Evolutionary conservation across 2,113 vertebrate species (phyloP), one percentile per base, ranked within the genome.

Genomic region (Osmerus eperlanus): DNA sequence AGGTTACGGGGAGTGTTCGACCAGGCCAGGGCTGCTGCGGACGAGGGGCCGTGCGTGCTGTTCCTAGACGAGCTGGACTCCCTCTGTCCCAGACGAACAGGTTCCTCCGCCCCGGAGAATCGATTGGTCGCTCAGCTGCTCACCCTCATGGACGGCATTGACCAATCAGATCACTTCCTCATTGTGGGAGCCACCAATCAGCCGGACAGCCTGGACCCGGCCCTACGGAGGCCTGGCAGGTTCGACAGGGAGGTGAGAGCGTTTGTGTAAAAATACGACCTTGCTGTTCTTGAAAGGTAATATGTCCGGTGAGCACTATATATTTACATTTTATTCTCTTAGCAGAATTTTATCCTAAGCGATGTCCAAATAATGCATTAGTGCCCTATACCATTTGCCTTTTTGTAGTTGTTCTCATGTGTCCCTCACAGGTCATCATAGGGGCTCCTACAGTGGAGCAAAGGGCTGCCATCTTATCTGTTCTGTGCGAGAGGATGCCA

Each of bases 21-120:
- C 19, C 92, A 78, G 15, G 94, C 94, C 12, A 90, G 78, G 61
- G 89, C 89, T 12, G 85, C 92, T 53, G 91, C 95, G 0, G 25
- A 32, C 0, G 93, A 93, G 14, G 91, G 94, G 1, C 94, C 95
- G 0, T 93, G 94, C 0, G 73, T 99, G 8, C 88, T 99, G 7
- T 97, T 99, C 73, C 89, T 99, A 41, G 97, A 99, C 4, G 96
- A 99, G 85, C 76, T 99, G 29, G 97, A 99, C 55, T 91, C 95
- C 0, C 78, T 98, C n/a, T 97, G 95, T 72, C 96, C 97, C 0
- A 94, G 88, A 79, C 89, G 97, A 65, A 91, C 89, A 7, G 59
- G 78, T 18, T 75, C 90, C 0, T 88, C 82, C 0, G 81, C 90
- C 0, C 92, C 96, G 0, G 96, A 98, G 84, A 93, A 93, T 80